Base-by-base conservation (phyloP, 2,888 invertebrate species). In the Drosophila lutescens region DNA sequence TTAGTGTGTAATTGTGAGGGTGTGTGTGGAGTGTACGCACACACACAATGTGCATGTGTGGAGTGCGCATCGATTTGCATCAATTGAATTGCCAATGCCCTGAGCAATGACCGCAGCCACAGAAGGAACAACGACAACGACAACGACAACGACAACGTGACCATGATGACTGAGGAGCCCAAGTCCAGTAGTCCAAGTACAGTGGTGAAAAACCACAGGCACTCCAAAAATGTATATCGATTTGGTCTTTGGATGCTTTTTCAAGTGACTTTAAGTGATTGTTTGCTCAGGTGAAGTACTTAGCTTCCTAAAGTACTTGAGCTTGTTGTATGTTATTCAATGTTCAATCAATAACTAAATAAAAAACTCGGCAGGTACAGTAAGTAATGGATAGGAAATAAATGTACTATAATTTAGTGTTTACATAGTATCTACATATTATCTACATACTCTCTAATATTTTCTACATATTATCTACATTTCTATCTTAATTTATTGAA, bases 1-100 rank as follows among this genome's bases (percentile, higher is more conserved):
- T 78, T 78, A 78, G 78, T 67, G 54, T 70, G 65, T 78, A 78
- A 78, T 76, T 49, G 63, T 60, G 47, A 30, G 32, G 20, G 34
- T 36, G 51, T 12, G 32, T 13, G 40, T 13, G 12, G 26, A 26
- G 26, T 4, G 26, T 26, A 26, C 26, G 5, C 26, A 26, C 26
- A 26, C 26, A 26, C 17, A 5, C 15, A 10, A 26, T n/a, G 43
- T 30, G 36, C 32, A 53, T 38, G 61, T 12, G 34, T 4, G 34
- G 10, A n/a, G 58, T 26, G 63, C 17, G 36, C 32, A 43, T 55
- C 59, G 58, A 59, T 66, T 73, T 66, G 68, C 49, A 69, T 46
- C 54, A 68, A 63, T 68, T 62, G 58, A 54, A 51, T 59, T 67
- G 70, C 74, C 58, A 50, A 58, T 77, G 67, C 53, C 41, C 50